Evolutionary conservation across 2,797 vertebrate species (phyloP).

Genomic region (Carcharodon carcharias): DNA sequence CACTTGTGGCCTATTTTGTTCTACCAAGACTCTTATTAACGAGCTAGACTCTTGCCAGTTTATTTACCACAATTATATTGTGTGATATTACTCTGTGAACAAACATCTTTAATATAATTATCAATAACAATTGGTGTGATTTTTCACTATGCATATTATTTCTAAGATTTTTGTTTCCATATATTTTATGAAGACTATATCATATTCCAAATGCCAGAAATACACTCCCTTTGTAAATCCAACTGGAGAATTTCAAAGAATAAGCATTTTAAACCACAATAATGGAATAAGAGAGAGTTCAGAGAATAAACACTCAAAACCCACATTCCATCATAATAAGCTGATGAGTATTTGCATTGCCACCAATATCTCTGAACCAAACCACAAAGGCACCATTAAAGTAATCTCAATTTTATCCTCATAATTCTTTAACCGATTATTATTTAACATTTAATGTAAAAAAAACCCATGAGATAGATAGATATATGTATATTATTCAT

Average conservation of each 20-base stretch:
- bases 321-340: not conserved
- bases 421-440: not conserved
- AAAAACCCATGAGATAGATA: not conserved
- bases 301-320: not conserved
- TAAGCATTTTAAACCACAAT: constrained; percentile 5
- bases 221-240: not conserved
- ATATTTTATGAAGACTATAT: not conserved
- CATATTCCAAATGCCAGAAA: not conserved
- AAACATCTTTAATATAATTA: not conserved
- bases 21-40: not conserved
- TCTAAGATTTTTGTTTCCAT: not conserved
- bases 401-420: not conserved
- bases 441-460: not conserved
- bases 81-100: not conserved
- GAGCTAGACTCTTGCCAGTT: not conserved
- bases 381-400: not conserved
- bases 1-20: not conserved
- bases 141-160: not conserved
- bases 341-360: not conserved
- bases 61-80: not conserved
- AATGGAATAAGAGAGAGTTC: not conserved
- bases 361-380: not conserved
- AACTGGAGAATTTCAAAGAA: not conserved
- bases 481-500: not conserved
- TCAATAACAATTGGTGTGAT: not conserved